These are phyloP conservation scores for Blastobasis lacticolella DNA, from an alignment of 2,888 invertebrate species.

Conservation along the genomic window DNA sequence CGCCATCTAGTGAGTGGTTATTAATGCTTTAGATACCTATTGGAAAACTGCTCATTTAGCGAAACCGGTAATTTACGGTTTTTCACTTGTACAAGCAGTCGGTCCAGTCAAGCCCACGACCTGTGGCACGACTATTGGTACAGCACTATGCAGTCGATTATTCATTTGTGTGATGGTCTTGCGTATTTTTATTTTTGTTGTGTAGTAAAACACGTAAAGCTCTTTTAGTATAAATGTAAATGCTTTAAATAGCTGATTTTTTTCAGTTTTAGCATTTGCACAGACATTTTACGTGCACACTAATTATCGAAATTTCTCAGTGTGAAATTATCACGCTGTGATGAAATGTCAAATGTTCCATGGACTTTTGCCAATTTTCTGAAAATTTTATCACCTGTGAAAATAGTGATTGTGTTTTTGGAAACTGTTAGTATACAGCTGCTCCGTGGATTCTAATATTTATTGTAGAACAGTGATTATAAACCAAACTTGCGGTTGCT, in stretches of 20 bases:
- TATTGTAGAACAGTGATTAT: slow-evolving; percentile 10
- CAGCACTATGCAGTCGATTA: slow-evolving; percentile 15
- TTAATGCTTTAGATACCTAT: too few relatives aligned
- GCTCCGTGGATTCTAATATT: neutral
- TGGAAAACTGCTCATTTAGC: too few relatives aligned
- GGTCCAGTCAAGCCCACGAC: too few relatives aligned
- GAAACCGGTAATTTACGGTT: too few relatives aligned
- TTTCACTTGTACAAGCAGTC: too few relatives aligned
- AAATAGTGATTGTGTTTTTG: slow-evolving; percentile 35
- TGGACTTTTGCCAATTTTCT: slow-evolving; percentile 59
- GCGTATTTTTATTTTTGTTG: slow-evolving; percentile 31
- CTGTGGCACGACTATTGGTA: neutral
- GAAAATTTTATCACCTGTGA: slow-evolving; percentile 42
- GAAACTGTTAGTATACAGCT: slow-evolving; percentile 31
- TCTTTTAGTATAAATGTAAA: slow-evolving; percentile 8
- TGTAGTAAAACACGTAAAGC: slow-evolving; percentile 13
- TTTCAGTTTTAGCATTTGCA: neutral
- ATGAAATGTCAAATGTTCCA: slow-evolving; percentile 68
- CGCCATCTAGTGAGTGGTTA: too few relatives aligned
- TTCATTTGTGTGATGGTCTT: slow-evolving; percentile 16
- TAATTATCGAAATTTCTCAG: neutral
- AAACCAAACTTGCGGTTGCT: slow-evolving; percentile 20
- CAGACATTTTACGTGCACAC: neutral
- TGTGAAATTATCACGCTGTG: slow-evolving; percentile 31
- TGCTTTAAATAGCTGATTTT: neutral